Evolutionary conservation across 2,113 vertebrate species (phyloP), one percentile per base, ranked within the genome.

Genomic region (Urocitellus parryii): DNA sequence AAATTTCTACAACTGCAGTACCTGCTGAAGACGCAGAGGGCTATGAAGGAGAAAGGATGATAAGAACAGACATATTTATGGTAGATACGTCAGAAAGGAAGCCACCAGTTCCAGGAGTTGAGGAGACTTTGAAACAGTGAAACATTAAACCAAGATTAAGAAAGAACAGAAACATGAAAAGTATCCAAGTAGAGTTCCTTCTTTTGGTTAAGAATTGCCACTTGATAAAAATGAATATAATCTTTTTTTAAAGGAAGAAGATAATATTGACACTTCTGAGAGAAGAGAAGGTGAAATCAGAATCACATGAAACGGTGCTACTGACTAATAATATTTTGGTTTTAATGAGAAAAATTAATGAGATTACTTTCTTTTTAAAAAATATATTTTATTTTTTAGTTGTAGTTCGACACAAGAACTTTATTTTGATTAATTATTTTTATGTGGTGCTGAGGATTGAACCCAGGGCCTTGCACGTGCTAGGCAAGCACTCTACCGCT

Each of bases 131-230:
- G 58, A 80, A 77, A 80, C 2, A 63, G 17, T 56, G 42, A 96
- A 53, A 77, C 48, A 42, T 39, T 56, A 87, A 56, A 68, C 56
- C 16, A 51, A 82, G 22, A 8, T 48, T 84, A 32, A 94, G 39
- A 78, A 96, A 74, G 18, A 87, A 76, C 22, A 74, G 17, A 68
- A 93, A 81, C 9, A 25, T 34, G 7, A 87, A 94, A 92, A 65
- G 81, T 25, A 91, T 18, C 45, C 37, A 85, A 76, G 12, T 53
- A 87, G 18, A 61, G 10, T 14, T 5, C 39, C 58, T 73, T 8
- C 4, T 70, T 79, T 79, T 86, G 29, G 25, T 34, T 56, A 82
- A 72, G 25, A 84, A 81, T 83, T 18, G 51, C 8, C 29, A 80
- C 77, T 80, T 72, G 39, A 56, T 93, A 51, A 79, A 79, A 92